Evolutionary conservation across 1,140 invertebrate species (phyloP).

Genomic region (Anthonomus grandis): DNA sequence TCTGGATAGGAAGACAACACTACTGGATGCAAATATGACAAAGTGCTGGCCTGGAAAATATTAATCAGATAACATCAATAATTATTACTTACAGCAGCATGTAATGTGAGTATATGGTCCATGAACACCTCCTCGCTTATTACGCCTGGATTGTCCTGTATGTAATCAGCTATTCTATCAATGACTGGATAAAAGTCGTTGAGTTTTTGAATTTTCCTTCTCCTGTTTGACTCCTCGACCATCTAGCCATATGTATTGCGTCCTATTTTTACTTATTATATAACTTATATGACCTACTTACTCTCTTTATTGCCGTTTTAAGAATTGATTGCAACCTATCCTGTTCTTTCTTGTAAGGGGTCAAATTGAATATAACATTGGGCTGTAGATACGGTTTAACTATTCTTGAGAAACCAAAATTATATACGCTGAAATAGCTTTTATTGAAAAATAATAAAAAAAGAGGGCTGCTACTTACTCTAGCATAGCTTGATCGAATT

Average conservation of each 20-base stretch:
- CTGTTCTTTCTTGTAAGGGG: constrained; percentile 15
- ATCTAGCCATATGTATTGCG: no score
- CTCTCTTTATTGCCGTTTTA: no score
- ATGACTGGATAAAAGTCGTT: constrained; percentile 24
- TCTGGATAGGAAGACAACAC: no score
- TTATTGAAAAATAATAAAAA: background rate
- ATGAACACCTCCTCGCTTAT: constrained; percentile 14
- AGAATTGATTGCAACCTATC: no score
- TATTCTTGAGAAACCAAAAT: constrained; percentile 20
- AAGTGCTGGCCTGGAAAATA: no score
- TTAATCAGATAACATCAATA: no score
- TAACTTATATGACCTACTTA: no score
- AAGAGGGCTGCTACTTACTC: constrained; percentile 12
- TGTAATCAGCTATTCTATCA: constrained; percentile 20
- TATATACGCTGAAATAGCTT: constrained; percentile 17
- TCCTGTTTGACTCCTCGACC: constrained; percentile 7
- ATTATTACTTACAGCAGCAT: constrained; percentile 25
- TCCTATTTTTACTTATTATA: no score
- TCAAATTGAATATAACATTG: constrained; percentile 21
- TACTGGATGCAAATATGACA: no score
- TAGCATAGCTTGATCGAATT: constrained; percentile 9
- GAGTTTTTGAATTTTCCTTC: constrained; percentile 13
- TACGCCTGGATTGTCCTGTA: constrained; percentile 17
- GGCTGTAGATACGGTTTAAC: constrained; percentile 25
- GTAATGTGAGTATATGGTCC: constrained; percentile 29